phyloP scores from a whole-genome alignment of 2,888 invertebrate species.

The Eurytoma californica region DNA sequence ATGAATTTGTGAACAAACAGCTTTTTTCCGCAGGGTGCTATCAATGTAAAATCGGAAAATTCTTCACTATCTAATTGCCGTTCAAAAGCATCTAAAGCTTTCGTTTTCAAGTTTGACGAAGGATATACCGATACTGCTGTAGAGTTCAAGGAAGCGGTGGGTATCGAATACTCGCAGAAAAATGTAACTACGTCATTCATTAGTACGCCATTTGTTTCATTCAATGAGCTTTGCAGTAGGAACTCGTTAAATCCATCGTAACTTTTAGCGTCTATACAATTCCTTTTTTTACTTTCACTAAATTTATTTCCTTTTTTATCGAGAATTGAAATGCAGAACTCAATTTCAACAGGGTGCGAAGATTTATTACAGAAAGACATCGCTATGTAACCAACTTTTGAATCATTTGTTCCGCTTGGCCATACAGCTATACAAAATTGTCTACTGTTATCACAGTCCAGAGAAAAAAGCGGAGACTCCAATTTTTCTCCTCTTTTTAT shows the following conservation, averaged over 20 bases:
- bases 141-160: neutral
- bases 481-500: neutral
- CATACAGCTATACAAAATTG: neutral
- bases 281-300: neutral
- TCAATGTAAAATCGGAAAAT: slow-evolving; percentile 97
- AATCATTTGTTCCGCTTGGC: neutral
- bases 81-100: neutral
- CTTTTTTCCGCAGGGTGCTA: slow-evolving; percentile 82
- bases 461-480: neutral
- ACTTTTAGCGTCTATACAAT: neutral
- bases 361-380: neutral
- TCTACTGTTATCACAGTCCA: too few species aligned
- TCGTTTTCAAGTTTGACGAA: too few species aligned
- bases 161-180: neutral
- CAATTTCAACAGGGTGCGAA: neutral
- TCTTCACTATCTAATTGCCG: slow-evolving; percentile 91
- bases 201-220: neutral
- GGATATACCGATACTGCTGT: neutral
- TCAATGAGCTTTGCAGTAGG: neutral
- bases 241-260: neutral
- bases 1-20: slow-evolving; percentile 98
- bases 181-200: neutral
- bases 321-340: neutral
- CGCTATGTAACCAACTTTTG: neutral
- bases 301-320: neutral